Evolutionary conservation across 2,113 vertebrate species (phyloP), one percentile per base, ranked within the genome.

Genomic region (Phrynocephalus versicolor): DNA sequence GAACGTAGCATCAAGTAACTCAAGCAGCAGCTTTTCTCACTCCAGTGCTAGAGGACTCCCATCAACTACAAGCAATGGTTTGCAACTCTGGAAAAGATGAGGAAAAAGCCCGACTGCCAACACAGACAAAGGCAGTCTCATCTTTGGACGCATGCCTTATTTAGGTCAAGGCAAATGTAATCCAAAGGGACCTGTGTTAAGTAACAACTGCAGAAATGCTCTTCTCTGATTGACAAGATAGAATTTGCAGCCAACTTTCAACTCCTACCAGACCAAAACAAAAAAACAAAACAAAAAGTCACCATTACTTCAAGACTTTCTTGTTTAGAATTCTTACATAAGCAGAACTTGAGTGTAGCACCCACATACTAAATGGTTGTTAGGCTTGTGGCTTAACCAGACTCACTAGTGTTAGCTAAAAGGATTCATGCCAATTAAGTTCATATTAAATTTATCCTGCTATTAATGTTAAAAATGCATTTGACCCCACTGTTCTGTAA

Each of bases 41-140:
- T 87, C 60, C 84, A 89, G 69, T 41, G 37, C 82, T 64, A 87
- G 60, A 85, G 62, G 64, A 27, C 83, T 79, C 82, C 81, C 1
- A 79, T 14, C 0, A 0, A 57, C 81, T 85, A 86, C 83, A 82
- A 90, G 57, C 67, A 90, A 86, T 85, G 82, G 76, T 87, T 88
- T 83, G 33, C 77, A 93, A 93, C 83, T 41, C 81, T 78, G 89
- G 27, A 88, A 88, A 81, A 91, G 79, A 81, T 81, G 79, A 6
- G 21, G 64, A 85, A 23, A 69, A 86, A 67, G 25, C 35, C 58
- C 85, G 4, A 62, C 45, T 87, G 81, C 67, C 82, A 91, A 84
- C 84, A 74, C 9, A 86, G 51, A 70, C 83, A 89, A 21, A 81
- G 58, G 62, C 58, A 79, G 88, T 39, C 81, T 10, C 74, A 65